phyloP scores from a whole-genome alignment of 2,113 vertebrate species.

The Patagioenas fasciata region DNA sequence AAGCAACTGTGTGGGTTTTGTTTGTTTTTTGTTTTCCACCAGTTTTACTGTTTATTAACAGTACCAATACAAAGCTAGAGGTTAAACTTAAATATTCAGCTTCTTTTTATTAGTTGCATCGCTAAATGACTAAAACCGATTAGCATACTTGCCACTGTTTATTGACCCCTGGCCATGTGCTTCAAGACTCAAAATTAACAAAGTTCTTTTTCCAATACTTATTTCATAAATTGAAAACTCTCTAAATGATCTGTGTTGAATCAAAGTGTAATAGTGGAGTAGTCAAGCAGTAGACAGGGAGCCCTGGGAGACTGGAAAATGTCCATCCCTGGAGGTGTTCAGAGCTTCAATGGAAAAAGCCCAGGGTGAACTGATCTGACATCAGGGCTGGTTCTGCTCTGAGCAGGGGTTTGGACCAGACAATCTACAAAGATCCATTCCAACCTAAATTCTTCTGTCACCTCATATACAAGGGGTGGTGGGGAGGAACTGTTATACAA shows the following conservation, averaged over 20 bases:
- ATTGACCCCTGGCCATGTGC: background rate
- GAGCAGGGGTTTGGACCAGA: background rate
- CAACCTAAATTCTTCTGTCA: background rate
- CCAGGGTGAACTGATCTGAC: background rate
- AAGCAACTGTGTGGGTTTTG: background rate
- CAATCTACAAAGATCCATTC: background rate
- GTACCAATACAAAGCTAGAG: background rate
- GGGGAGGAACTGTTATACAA: background rate
- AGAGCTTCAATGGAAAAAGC: background rate
- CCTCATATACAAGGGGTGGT: background rate
- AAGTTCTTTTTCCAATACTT: background rate
- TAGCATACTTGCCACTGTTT: background rate
- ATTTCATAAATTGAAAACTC: background rate
- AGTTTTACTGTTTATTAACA: background rate
- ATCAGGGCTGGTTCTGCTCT: background rate
- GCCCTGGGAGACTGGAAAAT: background rate
- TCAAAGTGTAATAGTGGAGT: background rate
- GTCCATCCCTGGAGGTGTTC: background rate
- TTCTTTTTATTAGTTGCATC: background rate
- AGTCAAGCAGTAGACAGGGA: background rate
- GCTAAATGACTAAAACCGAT: background rate
- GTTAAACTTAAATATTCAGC: background rate
- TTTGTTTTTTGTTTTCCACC: fast-evolving
- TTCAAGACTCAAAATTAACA: background rate
- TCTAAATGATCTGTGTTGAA: background rate